Evolutionary conservation across 1,140 invertebrate species (phyloP).

Genomic region (Agraylea sexmaculata): DNA sequence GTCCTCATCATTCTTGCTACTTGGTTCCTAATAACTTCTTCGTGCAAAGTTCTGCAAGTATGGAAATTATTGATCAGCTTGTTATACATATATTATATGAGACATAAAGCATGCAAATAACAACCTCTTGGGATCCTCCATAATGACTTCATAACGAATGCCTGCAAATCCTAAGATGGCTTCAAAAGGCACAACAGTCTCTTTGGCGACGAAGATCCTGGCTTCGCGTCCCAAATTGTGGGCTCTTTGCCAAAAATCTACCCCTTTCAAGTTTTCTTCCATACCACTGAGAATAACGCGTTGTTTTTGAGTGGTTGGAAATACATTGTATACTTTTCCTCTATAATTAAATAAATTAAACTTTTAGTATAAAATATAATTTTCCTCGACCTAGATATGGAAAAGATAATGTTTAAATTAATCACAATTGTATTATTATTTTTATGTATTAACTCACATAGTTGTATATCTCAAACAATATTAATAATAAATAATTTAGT

Average conservation of each 20-base stretch:
- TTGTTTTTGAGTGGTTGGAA: slow-evolving; percentile 13
- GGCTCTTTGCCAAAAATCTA: slow-evolving; percentile 18
- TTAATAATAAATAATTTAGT: too few species aligned
- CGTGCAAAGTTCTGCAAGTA: slow-evolving; percentile 11
- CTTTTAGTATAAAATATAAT: background rate
- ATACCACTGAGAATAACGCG: slow-evolving; percentile 6
- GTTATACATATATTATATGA: background rate
- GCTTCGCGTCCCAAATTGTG: slow-evolving; percentile 14
- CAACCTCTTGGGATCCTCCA: slow-evolving; percentile 16
- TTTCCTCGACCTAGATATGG: background rate
- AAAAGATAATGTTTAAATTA: too few species aligned
- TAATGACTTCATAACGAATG: slow-evolving; percentile 12
- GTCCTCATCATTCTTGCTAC: slow-evolving; percentile 4
- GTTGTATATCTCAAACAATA: too few species aligned
- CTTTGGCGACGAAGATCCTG: slow-evolving; percentile 10
- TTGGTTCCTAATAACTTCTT: slow-evolving; percentile 12
- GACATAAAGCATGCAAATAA: slow-evolving; percentile 1
- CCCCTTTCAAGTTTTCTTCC: slow-evolving; percentile 8
- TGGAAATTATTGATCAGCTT: background rate
- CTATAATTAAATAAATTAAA: slow-evolving; percentile 25
- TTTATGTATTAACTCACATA: too few species aligned
- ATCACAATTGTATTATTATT: too few species aligned
- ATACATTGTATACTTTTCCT: slow-evolving; percentile 17
- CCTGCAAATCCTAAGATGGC: slow-evolving; percentile 3
- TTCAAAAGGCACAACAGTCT: slow-evolving; percentile 10